Evolutionary conservation across 2,888 invertebrate species (phyloP).

Genomic region (Nomada ruficornis): DNA sequence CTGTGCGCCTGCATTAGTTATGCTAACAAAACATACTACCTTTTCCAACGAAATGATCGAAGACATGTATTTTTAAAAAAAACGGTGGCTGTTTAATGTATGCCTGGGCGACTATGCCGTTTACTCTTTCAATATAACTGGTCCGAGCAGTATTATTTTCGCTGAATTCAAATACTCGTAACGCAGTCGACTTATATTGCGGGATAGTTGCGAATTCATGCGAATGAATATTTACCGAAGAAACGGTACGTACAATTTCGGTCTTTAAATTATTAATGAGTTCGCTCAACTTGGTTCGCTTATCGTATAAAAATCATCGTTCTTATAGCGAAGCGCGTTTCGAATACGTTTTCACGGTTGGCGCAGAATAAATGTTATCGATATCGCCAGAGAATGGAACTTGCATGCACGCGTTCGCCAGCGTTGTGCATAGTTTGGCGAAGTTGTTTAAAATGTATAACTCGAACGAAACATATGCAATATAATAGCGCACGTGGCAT

Average conservation of each 20-base stretch:
- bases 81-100: neutral
- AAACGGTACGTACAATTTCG: neutral
- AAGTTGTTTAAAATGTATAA: neutral
- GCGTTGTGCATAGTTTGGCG: neutral
- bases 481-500: no score
- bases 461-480: neutral
- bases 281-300: neutral
- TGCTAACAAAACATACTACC: neutral
- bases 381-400: conserved; percentile 3
- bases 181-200: neutral
- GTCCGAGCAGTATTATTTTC: neutral
- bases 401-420: neutral
- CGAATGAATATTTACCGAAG: neutral
- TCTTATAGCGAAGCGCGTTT: neutral
- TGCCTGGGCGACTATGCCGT: neutral
- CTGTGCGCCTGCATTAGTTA: no score
- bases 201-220: neutral
- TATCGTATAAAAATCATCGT: conserved; percentile 2
- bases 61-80: neutral
- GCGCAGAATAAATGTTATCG: neutral
- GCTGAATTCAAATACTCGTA: neutral
- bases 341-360: neutral
- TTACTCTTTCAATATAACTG: neutral
- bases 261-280: conserved; percentile 2
- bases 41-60: neutral